phyloP scores from a whole-genome alignment of 2,888 invertebrate genomes.

The Dendrolimus pini region DNA sequence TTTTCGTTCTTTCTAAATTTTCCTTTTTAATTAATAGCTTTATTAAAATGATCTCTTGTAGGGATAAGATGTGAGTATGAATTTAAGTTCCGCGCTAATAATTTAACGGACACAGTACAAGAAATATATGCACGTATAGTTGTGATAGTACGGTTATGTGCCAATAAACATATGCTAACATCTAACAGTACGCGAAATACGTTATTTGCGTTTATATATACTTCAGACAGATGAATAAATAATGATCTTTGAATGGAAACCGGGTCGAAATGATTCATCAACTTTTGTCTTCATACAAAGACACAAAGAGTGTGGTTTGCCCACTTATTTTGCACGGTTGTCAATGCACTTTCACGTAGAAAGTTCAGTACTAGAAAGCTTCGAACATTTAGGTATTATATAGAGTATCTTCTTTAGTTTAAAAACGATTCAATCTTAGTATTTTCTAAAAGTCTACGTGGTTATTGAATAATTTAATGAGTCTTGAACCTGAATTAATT shows the following conservation, averaged over 20 bases:
- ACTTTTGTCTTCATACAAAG: slow-evolving; percentile 4
- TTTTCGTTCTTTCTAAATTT: no score
- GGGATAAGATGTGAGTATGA: no score
- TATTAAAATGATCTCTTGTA: no score
- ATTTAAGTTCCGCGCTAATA: no score
- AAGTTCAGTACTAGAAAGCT: slow-evolving; percentile 13
- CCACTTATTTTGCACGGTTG: neutral
- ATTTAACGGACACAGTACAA: no score
- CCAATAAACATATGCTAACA: neutral
- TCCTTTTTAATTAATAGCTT: no score
- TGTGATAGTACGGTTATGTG: neutral
- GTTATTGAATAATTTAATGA: no score
- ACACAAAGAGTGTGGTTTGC: slow-evolving; percentile 2
- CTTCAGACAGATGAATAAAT: neutral
- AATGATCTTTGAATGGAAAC: neutral
- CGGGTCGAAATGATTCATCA: slow-evolving; percentile 1
- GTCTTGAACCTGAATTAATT: no score
- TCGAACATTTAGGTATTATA: neutral
- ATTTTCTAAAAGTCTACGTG: no score
- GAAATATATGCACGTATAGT: no score
- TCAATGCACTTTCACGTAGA: slow-evolving; percentile 23
- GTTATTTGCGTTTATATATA: no score
- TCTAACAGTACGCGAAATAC: neutral
- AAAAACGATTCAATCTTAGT: no score
- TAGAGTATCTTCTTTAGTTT: neutral